Percentiles rank a stretch among this genome's conserved stretches.
Conservation (phyloP, 2,113 vertebrate species). For the Potamarius usumacintae region DNA sequence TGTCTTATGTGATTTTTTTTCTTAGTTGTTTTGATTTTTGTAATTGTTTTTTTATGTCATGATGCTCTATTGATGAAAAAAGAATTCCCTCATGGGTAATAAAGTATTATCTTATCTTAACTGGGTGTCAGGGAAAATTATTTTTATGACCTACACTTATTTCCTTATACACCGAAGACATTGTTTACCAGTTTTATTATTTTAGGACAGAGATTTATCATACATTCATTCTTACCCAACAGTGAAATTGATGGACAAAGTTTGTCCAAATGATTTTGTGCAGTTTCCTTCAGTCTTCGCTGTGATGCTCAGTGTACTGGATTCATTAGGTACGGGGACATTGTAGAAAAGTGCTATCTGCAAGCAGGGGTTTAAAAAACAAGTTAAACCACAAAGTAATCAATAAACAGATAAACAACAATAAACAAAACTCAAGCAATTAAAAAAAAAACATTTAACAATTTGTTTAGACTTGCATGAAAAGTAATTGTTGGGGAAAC, state of each 20-base stretch:
- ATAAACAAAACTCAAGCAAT: neutral
- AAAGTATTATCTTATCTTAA: too few relatives aligned
- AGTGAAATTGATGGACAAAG: slow-evolving; percentile 19
- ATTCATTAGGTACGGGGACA: slow-evolving; percentile 58
- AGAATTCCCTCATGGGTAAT: too few relatives aligned
- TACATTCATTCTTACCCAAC: neutral
- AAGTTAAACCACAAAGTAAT: neutral
- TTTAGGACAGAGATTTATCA: neutral
- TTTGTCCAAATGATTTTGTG: slow-evolving; percentile 14
- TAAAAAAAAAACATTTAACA: neutral
- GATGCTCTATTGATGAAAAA: too few relatives aligned
- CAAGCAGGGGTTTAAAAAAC: neutral
- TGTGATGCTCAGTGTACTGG: slow-evolving; percentile 35
- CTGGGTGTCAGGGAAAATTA: too few relatives aligned
- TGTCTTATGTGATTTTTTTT: too few relatives aligned
- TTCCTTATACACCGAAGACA: neutral
- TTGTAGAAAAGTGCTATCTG: slow-evolving; percentile 65
- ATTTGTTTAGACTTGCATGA: neutral
- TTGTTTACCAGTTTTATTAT: neutral
- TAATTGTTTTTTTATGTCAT: too few relatives aligned
- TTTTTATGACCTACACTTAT: too few relatives aligned
- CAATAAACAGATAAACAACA: neutral
- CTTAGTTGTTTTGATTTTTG: too few relatives aligned
- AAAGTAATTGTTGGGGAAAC: neutral
- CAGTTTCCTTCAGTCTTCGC: slow-evolving; percentile 37